Percentiles rank a stretch among this genome's conserved stretches.
phyloP scores from a whole-genome alignment of 2,888 invertebrate genomes.

The Tipula unca region DNA sequence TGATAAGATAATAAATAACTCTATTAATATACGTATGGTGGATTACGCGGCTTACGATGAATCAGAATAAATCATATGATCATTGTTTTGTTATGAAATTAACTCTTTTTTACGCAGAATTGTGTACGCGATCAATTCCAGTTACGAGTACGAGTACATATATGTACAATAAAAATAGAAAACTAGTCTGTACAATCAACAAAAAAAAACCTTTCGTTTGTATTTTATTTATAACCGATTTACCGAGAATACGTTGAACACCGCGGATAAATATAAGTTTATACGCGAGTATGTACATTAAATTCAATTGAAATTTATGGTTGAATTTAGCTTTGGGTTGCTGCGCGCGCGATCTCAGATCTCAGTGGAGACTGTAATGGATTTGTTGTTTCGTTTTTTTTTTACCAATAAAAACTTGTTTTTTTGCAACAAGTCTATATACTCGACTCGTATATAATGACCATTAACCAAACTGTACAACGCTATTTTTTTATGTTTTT shows the following conservation, averaged over 20 bases:
- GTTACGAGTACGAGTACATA: background rate
- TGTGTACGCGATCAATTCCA: background rate
- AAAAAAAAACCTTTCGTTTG: background rate
- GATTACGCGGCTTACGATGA: background rate
- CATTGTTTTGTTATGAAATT: background rate
- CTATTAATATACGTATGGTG: background rate
- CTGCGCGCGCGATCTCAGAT: background rate
- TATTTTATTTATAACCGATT: background rate
- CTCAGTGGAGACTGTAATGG: background rate
- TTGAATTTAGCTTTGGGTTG: background rate
- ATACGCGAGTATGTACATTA: background rate
- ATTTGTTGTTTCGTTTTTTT: background rate
- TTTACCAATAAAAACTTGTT: background rate
- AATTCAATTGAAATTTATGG: background rate
- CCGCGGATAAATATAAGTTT: background rate
- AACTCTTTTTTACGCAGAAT: background rate
- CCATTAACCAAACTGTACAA: too few species aligned
- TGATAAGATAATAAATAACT: background rate
- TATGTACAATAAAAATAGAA: background rate
- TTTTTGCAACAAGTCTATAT: background rate
- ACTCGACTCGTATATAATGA: too few species aligned
- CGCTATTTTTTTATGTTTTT: background rate
- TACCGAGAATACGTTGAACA: too few species aligned
- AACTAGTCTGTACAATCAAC: background rate
- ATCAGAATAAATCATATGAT: background rate